Evolutionary conservation across 1,140 invertebrate species (phyloP), one percentile per base, ranked within the genome.

Genomic region (Saccostrea cuccullata): DNA sequence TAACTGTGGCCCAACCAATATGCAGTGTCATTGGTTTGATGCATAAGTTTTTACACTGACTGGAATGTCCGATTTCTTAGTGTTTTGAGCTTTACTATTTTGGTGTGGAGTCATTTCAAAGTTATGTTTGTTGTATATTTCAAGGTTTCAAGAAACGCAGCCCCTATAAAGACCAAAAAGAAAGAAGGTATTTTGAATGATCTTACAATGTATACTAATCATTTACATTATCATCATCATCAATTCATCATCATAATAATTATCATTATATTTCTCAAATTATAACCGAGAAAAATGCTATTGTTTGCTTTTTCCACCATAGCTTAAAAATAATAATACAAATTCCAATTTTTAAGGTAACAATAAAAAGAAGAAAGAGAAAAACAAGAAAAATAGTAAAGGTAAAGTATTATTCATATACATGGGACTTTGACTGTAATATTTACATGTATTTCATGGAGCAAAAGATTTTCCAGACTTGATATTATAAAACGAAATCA

Each of bases 281-380:
- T 20, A 60, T 2, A 15, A 60, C 13, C 58, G n/a, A 64, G n/a
- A 20, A 64, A 64, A 20, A 60, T 64, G 2, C 20, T 20, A 20
- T 64, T 64, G 17, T n/a, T n/a, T 64, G 58, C 58, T 64, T 64
- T 20, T 64, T n/a, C 9, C 47, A 47, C 47, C 47, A 47, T 6
- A 47, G 5, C 5, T 47, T 47, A 47, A 2, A 64, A 64, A 64
- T n/a, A n/a, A 64, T 17, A 6, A n/a, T 64, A 20, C 17, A 64
- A 20, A n/a, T 64, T 64, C 58, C 1, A 0, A 64, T 64, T 64
- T n/a, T 64, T 5, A 64, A 64, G 58, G 58, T 64, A 77, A 36
- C 26, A 77, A 77, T 36, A 77, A 30, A 77, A 77, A 77, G 70
- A 77, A 77, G 26, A 77, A 77, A 40, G 82, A 84, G 30, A 84